Conservation (phyloP, 2,888 invertebrate species). For the Drosophila antonietae region DNA sequence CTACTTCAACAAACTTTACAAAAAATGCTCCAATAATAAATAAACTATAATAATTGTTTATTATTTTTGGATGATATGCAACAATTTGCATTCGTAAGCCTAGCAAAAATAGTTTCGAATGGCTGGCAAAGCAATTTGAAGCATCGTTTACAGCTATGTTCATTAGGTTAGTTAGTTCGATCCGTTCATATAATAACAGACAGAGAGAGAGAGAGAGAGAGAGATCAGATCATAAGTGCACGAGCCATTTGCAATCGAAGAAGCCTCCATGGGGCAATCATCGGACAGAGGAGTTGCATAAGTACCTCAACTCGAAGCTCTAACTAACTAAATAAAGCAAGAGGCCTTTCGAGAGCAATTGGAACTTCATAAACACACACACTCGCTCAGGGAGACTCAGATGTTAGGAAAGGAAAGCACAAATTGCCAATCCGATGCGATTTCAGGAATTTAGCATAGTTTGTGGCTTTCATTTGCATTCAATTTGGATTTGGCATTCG, state of each 20-base stretch:
- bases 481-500: constrained; percentile 79
- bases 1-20: no score
- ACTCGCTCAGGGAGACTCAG: constrained; percentile 2
- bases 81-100: constrained; percentile 11
- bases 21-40: constrained; percentile 6
- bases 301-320: constrained; percentile 36
- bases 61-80: constrained; percentile 24
- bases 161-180: constrained; percentile 62
- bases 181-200: constrained; percentile 30
- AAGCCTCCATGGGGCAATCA: constrained; percentile 53
- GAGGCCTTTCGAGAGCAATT: constrained; percentile 57
- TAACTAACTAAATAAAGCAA: constrained; percentile 64
- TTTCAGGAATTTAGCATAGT: constrained; percentile 82
- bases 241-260: constrained; percentile 28
- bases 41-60: constrained; percentile 10
- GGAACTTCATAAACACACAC: constrained; percentile 45
- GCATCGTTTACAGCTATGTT: constrained; percentile 62
- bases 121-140: constrained; percentile 36
- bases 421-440: constrained; percentile 81
- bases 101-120: background rate
- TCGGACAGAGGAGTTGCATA: constrained; percentile 25
- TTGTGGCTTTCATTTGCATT: constrained; percentile 83
- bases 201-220: background rate
- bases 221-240: constrained; percentile 40
- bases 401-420: constrained; percentile 72